Evolutionary conservation across 2,888 invertebrate species (phyloP), one percentile per base, ranked within the genome.

Genomic region (Drosophila phalerata): DNA sequence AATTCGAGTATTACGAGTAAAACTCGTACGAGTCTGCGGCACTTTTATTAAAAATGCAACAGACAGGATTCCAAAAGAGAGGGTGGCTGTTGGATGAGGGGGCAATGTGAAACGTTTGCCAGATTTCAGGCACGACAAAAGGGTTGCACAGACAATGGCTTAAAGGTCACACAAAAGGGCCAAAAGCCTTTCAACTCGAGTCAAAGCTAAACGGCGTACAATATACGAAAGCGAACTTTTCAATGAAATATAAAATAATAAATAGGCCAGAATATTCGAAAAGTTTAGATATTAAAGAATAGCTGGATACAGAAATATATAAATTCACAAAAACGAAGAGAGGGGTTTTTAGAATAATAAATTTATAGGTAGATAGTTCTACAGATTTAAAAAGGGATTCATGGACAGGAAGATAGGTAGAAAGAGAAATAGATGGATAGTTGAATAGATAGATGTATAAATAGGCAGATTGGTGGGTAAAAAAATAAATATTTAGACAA

Each of bases 21-120:
- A 71, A 60, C 43, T 30, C 57, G 42, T 43, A 43, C 34, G 34
- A 63, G 49, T 52, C 51, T 55, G 74, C 64, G 55, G 58, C 62
- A 69, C 47, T 69, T 65, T 56, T 79, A 79, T 79, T 74, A 76
- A 70, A 79, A 66, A 74, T 77, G 74, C 76, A 77, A 70, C 67
- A 72, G 61, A 45, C 34, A 22, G 47, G 45, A 56, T 55, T 22
- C 56, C 19, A 34, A 8, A 5, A 38, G 30, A 48, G 37, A 15
- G 19, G 5, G 28, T 28, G 28, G 4, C 28, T 6, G 28, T 1
- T 0, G 25, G 6, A 17, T 10, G 8, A 15, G 25, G 15, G 0
- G 34, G 17, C 10, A 17, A 34, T 55, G 40, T 4, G 67, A 64
- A 19, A 52, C 69, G 61, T 30, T 49, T 22, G 38, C 32, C 61